phyloP scores from a whole-genome alignment of 2,797 vertebrate species.

The Amblyopsis hoosieri region DNA sequence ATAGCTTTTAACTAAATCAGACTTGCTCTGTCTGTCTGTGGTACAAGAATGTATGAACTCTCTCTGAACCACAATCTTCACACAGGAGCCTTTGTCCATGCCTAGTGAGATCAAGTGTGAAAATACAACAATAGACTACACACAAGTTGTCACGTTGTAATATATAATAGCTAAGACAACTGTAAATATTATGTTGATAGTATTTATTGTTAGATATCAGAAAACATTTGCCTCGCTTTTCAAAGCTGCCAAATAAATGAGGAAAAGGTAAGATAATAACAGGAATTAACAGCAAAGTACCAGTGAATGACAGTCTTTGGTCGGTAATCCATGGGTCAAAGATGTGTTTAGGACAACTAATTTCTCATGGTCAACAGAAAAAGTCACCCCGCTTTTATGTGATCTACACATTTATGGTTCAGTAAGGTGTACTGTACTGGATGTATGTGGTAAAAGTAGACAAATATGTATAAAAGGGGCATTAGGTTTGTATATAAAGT shows the following conservation, averaged over 20 bases:
- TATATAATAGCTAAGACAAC: constrained; percentile 27
- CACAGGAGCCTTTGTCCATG: constrained; percentile 66
- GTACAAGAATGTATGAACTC: constrained; percentile 80
- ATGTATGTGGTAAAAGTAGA: neutral
- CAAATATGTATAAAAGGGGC: neutral
- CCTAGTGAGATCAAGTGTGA: constrained; percentile 66
- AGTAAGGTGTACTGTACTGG: neutral
- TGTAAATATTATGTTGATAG: constrained; percentile 9
- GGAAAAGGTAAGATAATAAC: neutral
- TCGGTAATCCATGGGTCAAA: neutral
- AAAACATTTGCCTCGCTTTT: too few relatives aligned
- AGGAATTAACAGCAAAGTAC: neutral
- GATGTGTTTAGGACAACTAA: neutral
- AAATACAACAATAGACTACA: constrained; percentile 37
- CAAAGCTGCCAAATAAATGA: neutral
- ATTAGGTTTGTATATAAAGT: neutral
- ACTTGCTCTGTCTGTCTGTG: constrained; percentile 73
- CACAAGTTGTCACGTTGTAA: constrained; percentile 47
- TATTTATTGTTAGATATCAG: too few relatives aligned
- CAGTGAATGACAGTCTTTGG: constrained; percentile 16
- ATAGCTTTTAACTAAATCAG: constrained; percentile 79
- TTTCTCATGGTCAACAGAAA: too few relatives aligned
- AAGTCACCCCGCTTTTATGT: too few relatives aligned
- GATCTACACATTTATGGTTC: too few relatives aligned
- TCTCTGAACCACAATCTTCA: constrained; percentile 73